These are phyloP conservation scores for Atherinosoma microstoma DNA, from an alignment of 2,797 vertebrate genomes.

Conservation along the genomic window DNA sequence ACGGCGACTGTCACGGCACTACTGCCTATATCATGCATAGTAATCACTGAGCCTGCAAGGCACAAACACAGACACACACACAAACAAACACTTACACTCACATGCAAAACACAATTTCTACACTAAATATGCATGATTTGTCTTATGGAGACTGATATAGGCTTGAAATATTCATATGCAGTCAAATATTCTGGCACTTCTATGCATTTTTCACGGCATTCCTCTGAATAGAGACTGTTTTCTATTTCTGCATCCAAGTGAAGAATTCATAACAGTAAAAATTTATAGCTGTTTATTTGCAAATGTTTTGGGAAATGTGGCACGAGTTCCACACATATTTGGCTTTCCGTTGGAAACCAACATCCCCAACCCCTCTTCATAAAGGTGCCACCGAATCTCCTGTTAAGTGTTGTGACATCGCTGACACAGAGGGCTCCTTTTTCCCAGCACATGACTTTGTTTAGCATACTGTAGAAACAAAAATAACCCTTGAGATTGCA, in stretches of 20 bases:
- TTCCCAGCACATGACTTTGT: slow-evolving; percentile 23
- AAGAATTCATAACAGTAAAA: slow-evolving; percentile 38
- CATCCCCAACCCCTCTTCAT: not conserved
- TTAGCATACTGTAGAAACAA: slow-evolving; percentile 30
- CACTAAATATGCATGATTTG: not conserved
- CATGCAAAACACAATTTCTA: slow-evolving; percentile 12
- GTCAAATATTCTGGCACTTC: slow-evolving; percentile 15
- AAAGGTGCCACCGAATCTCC: slow-evolving; percentile 24
- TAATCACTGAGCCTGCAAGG: slow-evolving; percentile 52
- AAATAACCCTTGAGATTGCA: slow-evolving; percentile 24
- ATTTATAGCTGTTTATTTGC: slow-evolving; percentile 24
- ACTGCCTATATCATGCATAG: slow-evolving; percentile 43
- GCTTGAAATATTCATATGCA: slow-evolving; percentile 5
- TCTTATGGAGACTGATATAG: slow-evolving; percentile 8
- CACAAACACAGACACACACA: slow-evolving; percentile 28
- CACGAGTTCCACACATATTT: slow-evolving; percentile 40
- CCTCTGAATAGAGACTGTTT: slow-evolving; percentile 15
- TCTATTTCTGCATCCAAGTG: slow-evolving; percentile 37
- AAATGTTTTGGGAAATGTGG: slow-evolving; percentile 40
- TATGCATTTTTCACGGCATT: slow-evolving; percentile 14
- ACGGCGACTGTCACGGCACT: slow-evolving; percentile 36
- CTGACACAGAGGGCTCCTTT: slow-evolving; percentile 27
- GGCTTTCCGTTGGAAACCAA: slow-evolving; percentile 13
- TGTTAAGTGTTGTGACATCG: slow-evolving; percentile 34
- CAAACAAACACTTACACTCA: slow-evolving; percentile 21